Evolutionary conservation across 2,888 invertebrate species (phyloP).

Genomic region (Congeria kusceri): DNA sequence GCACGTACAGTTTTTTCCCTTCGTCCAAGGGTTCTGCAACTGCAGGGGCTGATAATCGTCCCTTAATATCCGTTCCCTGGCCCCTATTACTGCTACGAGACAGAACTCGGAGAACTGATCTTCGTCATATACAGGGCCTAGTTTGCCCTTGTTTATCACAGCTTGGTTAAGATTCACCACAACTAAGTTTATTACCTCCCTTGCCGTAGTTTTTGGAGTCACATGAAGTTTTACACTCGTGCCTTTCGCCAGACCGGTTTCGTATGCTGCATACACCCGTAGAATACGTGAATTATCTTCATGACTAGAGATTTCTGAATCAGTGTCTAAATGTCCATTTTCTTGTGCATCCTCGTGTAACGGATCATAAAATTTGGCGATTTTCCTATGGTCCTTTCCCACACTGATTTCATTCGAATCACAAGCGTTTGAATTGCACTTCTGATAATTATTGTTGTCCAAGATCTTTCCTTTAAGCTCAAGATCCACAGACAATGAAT

Average conservation of each 20-base stretch:
- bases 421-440: slow-evolving; percentile 55
- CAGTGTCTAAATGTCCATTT: slow-evolving; percentile 54
- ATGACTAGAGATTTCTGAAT: slow-evolving; percentile 43
- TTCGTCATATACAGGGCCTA: slow-evolving; percentile 91
- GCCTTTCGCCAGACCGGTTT: slow-evolving; percentile 96
- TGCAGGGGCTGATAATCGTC: slow-evolving; percentile 97
- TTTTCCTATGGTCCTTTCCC: slow-evolving; percentile 79
- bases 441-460: slow-evolving; percentile 74
- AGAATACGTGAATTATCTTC: slow-evolving; percentile 85
- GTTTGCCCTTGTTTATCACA: slow-evolving; percentile 86
- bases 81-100: slow-evolving; percentile 97
- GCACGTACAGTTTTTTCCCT: slow-evolving; percentile 96
- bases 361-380: slow-evolving; percentile 83
- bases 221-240: slow-evolving; percentile 97
- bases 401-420: slow-evolving; percentile 79
- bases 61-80: slow-evolving; percentile 95
- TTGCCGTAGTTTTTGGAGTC: slow-evolving; percentile 95
- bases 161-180: slow-evolving; percentile 94
- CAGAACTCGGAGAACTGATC: slow-evolving; percentile 95
- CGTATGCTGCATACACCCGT: slow-evolving; percentile 97
- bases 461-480: slow-evolving; percentile 59
- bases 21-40: slow-evolving; percentile 97
- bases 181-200: slow-evolving; percentile 97
- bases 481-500: slow-evolving; percentile 45
- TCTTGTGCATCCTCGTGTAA: slow-evolving; percentile 70